These are phyloP conservation scores for Cyprinodon diabolis DNA, from an alignment of 2,797 vertebrate genomes.

Conservation along the genomic window DNA sequence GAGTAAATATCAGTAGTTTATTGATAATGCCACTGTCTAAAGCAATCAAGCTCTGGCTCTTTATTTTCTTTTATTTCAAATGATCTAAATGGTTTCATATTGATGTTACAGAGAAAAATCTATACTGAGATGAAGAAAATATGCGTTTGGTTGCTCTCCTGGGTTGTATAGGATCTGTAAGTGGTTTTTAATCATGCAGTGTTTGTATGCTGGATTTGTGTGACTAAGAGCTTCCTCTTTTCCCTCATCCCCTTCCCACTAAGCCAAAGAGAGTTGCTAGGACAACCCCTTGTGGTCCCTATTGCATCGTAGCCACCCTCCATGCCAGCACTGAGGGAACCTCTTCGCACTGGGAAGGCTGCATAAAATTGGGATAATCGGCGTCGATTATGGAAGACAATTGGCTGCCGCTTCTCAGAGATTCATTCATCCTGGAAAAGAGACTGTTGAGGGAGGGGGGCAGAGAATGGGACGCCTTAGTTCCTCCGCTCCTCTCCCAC, in stretches of 20 bases:
- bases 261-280: constrained; percentile 77
- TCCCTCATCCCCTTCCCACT: constrained; percentile 67
- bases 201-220: constrained; percentile 52
- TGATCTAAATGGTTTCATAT: background rate
- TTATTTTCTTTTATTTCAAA: background rate
- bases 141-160: constrained; percentile 17
- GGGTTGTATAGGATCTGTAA: constrained; percentile 31
- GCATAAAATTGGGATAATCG: constrained; percentile 86
- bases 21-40: constrained; percentile 2
- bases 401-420: constrained; percentile 81
- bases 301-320: constrained; percentile 72
- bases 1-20: constrained; percentile 5
- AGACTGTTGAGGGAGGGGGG: constrained; percentile 60
- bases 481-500: constrained; percentile 83
- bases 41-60: background rate
- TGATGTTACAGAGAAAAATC: background rate
- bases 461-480: constrained; percentile 67
- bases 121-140: constrained; percentile 20
- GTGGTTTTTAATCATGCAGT: constrained; percentile 37
- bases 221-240: constrained; percentile 65
- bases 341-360: constrained; percentile 80
- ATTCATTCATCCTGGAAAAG: constrained; percentile 84
- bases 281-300: constrained; percentile 78
- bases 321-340: constrained; percentile 78
- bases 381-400: constrained; percentile 84